A percentile compares a stretch with the other conserved stretches of the same genome.
Conservation (phyloP, 2,797 vertebrate genomes). For the Enteromius paludinosus region DNA sequence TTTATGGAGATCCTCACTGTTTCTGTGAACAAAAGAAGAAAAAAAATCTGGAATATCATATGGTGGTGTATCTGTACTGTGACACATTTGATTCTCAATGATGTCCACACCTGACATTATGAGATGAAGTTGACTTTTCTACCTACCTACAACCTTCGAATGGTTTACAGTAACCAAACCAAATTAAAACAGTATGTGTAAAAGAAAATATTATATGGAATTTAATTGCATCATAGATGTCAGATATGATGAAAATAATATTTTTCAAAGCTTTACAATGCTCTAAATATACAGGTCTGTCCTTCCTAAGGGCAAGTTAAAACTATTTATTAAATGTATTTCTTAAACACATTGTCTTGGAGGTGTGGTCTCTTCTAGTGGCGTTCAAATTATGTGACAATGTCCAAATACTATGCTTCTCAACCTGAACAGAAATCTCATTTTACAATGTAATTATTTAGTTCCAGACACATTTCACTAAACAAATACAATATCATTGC, state of each 20-base stretch:
- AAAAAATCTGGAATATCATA: slow-evolving; percentile 14
- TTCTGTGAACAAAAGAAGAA: slow-evolving; percentile 33
- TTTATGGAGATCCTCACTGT: slow-evolving; percentile 45
- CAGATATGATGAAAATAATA: slow-evolving; percentile 80
- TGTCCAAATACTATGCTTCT: neutral
- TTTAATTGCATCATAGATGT: slow-evolving; percentile 68
- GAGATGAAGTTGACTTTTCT: slow-evolving; percentile 41
- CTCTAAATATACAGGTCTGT: slow-evolving; percentile 69
- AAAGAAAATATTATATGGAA: slow-evolving; percentile 46
- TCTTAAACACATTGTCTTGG: slow-evolving; percentile 44
- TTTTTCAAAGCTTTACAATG: slow-evolving; percentile 82
- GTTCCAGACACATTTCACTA: neutral
- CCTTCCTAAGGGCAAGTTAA: slow-evolving; percentile 72
- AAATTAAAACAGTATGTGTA: slow-evolving; percentile 48
- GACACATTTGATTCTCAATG: slow-evolving; percentile 38
- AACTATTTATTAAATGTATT: slow-evolving; percentile 78
- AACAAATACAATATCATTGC: neutral
- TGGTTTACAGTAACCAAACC: slow-evolving; percentile 52
- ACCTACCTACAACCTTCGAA: slow-evolving; percentile 45
- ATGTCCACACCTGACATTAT: slow-evolving; percentile 31
- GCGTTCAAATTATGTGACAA: neutral
- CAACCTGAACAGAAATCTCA: neutral
- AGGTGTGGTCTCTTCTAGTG: slow-evolving; percentile 35
- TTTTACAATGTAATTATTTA: neutral
- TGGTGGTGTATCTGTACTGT: slow-evolving; percentile 47